Conservation (phyloP, 2,113 vertebrate genomes). For the Mobula hypostoma region DNA sequence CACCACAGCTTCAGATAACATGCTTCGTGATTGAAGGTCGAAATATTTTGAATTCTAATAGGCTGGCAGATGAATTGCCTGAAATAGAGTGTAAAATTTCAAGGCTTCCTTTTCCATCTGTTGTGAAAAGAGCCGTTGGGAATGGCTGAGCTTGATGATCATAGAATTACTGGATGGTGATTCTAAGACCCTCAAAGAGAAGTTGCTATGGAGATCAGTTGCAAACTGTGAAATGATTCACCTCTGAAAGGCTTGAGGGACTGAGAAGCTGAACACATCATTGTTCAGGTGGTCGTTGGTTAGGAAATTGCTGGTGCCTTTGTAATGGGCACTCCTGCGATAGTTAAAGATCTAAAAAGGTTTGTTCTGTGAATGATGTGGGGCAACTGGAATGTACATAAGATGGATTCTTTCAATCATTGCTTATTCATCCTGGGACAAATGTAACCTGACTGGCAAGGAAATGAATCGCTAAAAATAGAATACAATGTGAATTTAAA, state of each 20-base stretch:
- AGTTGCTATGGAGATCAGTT: slow-evolving; percentile 99
- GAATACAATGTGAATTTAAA: neutral
- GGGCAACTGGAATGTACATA: slow-evolving; percentile 95
- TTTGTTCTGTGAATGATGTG: slow-evolving; percentile 96
- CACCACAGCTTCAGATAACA: slow-evolving; percentile 97
- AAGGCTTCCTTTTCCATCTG: slow-evolving; percentile 88
- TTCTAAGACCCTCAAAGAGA: slow-evolving; percentile 99
- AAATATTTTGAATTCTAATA: slow-evolving; percentile 99
- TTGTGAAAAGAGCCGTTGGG: slow-evolving; percentile 99
- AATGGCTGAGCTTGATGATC: slow-evolving; percentile 99
- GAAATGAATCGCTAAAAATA: slow-evolving; percentile 9
- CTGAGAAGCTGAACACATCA: slow-evolving; percentile 99
- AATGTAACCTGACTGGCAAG: neutral
- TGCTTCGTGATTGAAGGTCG: slow-evolving; percentile 99
- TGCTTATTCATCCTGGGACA: slow-evolving; percentile 59
- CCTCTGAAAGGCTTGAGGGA: slow-evolving; percentile 99
- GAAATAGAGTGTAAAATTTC: slow-evolving; percentile 99
- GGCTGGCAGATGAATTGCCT: slow-evolving; percentile 98
- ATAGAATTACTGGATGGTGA: slow-evolving; percentile 99
- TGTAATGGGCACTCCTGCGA: slow-evolving; percentile 98
- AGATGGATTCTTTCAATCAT: slow-evolving; percentile 83
- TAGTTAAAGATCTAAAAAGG: slow-evolving; percentile 99
- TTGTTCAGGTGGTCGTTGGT: slow-evolving; percentile 99
- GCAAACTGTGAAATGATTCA: slow-evolving; percentile 99
- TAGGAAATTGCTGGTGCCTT: slow-evolving; percentile 99